Evolutionary conservation across 2,888 invertebrate species (phyloP), one percentile per base, ranked within the genome.

Genomic region (Drosophila neotestacea): DNA sequence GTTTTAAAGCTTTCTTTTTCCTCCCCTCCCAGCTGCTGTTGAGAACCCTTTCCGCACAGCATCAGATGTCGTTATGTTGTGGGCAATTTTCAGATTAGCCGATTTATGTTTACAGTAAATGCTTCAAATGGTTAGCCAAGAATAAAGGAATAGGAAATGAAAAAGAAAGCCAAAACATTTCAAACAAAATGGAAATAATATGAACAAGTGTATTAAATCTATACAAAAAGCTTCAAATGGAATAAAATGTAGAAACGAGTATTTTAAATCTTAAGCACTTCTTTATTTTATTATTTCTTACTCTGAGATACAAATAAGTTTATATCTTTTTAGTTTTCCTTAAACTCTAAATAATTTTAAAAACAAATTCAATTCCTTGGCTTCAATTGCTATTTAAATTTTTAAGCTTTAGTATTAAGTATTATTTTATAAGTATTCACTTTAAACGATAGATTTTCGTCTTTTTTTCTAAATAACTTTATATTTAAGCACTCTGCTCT

Each of bases 41-140:
- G 2, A 54, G 11, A 79, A 80, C 77, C 80, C 78, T 68, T 77
- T 76, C 62, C 16, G 51, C 32, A 9, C 13, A 34, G 34, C 42
- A 11, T 55, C 65, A 71, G 68, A 64, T 72, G 66, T 66, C 67
- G 60, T 47, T 41, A 36, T 77, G 74, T 85, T 85, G 70, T 72
- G 81, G 73, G 56, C 65, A 86, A 89, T 86, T 86, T 89, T 72
- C 70, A 73, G 86, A 81, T 86, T 86, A 86, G 56, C 81, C 70
- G 88, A 89, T 89, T 88, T 85, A 47, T 69, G 55, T 86, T 77
- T 69, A 48, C 59, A 11, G 30, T 28, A 30, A 48, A 59, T 22
- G 47, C n/a, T 48, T 59, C 11, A 48, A 27, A 39, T 16, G 58
- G 22, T 46, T 55, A 22, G 6, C 16, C 28, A 36, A 22, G n/a